A percentile compares a stretch with the other conserved stretches of the same genome.
These are phyloP conservation scores for Nasonovia ribisnigri DNA, from an alignment of 2,888 invertebrate genomes.

Conservation along the genomic window DNA sequence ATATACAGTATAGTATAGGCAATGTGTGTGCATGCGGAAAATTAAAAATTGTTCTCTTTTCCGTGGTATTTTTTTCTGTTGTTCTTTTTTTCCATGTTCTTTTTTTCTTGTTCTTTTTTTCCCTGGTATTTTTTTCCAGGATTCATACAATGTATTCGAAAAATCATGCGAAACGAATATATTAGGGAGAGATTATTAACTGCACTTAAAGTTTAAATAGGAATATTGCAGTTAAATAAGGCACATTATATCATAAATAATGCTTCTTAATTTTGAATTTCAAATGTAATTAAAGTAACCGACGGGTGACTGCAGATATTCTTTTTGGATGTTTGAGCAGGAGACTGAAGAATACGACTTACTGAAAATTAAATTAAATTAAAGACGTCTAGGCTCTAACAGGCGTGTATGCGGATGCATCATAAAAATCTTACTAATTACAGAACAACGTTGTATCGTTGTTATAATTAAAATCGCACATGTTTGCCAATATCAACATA, in stretches of 20 bases:
- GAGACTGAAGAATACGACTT: not conserved
- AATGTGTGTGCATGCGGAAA: too few species aligned
- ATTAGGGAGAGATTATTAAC: not conserved
- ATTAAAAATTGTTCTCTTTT: too few species aligned
- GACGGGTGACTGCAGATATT: not conserved
- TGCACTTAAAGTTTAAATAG: not conserved
- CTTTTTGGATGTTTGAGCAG: not conserved
- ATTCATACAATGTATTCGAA: not conserved
- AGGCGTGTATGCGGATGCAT: not conserved
- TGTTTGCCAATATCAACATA: not conserved
- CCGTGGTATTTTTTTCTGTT: too few species aligned
- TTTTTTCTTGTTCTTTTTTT: too few species aligned
- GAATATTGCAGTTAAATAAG: not conserved
- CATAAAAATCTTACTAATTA: not conserved
- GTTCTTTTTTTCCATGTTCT: too few species aligned
- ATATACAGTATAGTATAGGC: too few species aligned
- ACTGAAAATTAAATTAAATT: not conserved
- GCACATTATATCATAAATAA: not conserved
- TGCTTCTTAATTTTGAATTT: not conserved
- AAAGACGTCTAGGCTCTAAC: not conserved
- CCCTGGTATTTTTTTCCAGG: too few species aligned
- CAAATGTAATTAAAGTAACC: not conserved
- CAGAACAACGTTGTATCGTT: not conserved
- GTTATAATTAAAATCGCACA: not conserved
- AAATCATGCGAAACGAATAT: not conserved